Base-by-base conservation (phyloP, 2,888 invertebrate species). In the Amphipoea oculea region DNA sequence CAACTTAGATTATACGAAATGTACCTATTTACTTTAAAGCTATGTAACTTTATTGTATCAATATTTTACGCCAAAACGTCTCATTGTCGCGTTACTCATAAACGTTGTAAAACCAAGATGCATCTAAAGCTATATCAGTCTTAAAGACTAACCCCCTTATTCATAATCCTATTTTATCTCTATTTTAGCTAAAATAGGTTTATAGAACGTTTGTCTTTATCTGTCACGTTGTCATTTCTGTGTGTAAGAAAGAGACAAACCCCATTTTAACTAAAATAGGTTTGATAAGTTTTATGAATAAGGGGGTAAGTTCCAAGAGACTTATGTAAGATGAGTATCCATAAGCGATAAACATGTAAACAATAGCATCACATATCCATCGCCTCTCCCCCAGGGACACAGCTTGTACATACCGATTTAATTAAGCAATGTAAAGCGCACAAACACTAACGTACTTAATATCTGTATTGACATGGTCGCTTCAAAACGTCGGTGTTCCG, bases 401-500 rank as follows among this genome's bases (percentile, higher is more conserved):
- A 85, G 79, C 83, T 86, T 79, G 73, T 85, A 82, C 75, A 77
- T 83, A 87, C 78, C 62, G 76, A 85, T 85, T 87, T 87, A 88
- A 88, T 88, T 88, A 88, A 86, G 83, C 82, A 87, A 81, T 85
- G 71, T 82, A 80, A 88, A 88, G 79, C 83, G 63, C 71, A 78
- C 86, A 74, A 88, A 81, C 76, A 82, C 86, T 86, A 86, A 87
- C 87, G 84, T 88, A 87, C 86, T 85, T 88, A 88, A 88, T 88
- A 89, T 89, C 82, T 86, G 82, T 85, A 89, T 84, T 89, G 89
- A 89, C 87, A 89, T 80, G 84, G 81, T 81, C 73, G 86, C 84
- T 89, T 87, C 91, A 93, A 92, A 92, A 90, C 89, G 89, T 84
- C 88, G 86, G 87, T 82, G 80, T 85, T 86, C 90, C 88, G 94